Percentiles rank a stretch among this genome's conserved stretches.
These are phyloP conservation scores for Hydrozoanthus gracilis DNA, from an alignment of 92 coral and sea anemone species.

Conservation along the genomic window DNA sequence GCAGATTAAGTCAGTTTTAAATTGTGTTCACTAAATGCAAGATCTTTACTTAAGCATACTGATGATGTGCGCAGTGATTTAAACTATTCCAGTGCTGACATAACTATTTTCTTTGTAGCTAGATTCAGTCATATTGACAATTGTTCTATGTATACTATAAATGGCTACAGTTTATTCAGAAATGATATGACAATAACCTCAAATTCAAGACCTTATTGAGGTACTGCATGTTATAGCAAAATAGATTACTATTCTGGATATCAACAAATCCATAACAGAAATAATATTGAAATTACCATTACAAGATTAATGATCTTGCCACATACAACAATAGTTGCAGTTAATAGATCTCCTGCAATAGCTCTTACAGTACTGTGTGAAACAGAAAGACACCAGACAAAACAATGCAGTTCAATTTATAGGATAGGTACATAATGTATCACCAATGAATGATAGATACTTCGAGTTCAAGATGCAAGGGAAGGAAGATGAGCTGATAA, in stretches of 20 bases:
- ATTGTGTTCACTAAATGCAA: slow-evolving; percentile 37
- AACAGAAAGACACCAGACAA: slow-evolving; percentile 22
- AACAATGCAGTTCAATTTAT: slow-evolving; percentile 2
- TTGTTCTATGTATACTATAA: slow-evolving; percentile 21
- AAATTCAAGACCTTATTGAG: slow-evolving; percentile 37
- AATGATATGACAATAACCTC: background rate
- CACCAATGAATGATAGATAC: slow-evolving; percentile 15
- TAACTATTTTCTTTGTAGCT: slow-evolving; percentile 41
- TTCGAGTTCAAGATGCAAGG: background rate
- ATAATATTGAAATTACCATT: slow-evolving; percentile 25
- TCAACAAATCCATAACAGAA: slow-evolving; percentile 14
- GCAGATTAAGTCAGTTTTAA: slow-evolving; percentile 20
- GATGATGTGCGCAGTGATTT: slow-evolving; percentile 38
- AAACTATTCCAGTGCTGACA: slow-evolving; percentile 34
- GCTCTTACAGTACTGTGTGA: background rate
- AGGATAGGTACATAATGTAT: slow-evolving; percentile 19
- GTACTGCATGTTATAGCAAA: slow-evolving; percentile 23
- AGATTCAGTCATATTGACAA: slow-evolving; percentile 10
- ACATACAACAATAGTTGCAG: slow-evolving; percentile 1
- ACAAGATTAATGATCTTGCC: slow-evolving; percentile 15
- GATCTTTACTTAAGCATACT: slow-evolving; percentile 47
- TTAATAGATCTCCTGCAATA: slow-evolving; percentile 5
- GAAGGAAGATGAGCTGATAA: slow-evolving; percentile 6
- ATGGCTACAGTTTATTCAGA: background rate
- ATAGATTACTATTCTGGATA: slow-evolving; percentile 29